Conservation (phyloP, 2,113 vertebrate genomes). For the Turdus rufiventris region DNA sequence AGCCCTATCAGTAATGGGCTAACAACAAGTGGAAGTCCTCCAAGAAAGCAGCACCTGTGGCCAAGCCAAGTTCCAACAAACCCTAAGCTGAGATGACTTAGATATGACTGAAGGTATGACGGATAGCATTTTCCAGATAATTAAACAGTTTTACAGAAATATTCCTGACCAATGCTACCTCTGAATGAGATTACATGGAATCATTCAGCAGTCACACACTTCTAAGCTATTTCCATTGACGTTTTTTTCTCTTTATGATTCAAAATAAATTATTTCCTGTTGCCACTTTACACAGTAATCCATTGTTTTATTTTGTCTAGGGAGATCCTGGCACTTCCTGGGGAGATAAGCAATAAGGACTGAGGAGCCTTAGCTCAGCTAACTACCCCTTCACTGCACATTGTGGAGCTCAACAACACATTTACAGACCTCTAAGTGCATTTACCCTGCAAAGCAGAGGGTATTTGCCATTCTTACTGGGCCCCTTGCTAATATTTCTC, state of each 20-base stretch:
- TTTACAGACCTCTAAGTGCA: neutral
- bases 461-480: neutral
- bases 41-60: neutral
- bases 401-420: neutral
- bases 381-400: neutral
- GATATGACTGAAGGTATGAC: neutral
- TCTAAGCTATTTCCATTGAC: neutral
- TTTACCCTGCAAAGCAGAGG: neutral
- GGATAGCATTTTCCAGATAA: neutral
- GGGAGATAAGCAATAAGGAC: neutral
- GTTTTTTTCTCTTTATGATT: neutral
- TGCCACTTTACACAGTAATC: neutral
- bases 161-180: neutral
- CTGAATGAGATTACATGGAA: neutral
- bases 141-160: neutral
- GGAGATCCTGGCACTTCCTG: neutral
- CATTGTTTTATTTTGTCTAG: neutral
- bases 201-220: neutral
- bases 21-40: neutral
- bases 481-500: neutral
- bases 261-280: constrained; percentile 16
- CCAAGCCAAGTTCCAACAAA: neutral
- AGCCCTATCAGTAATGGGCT: neutral
- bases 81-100: neutral
- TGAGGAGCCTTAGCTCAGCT: neutral